Base-by-base conservation (phyloP, 2,888 invertebrate genomes). In the Drosophila seclusa region DNA sequence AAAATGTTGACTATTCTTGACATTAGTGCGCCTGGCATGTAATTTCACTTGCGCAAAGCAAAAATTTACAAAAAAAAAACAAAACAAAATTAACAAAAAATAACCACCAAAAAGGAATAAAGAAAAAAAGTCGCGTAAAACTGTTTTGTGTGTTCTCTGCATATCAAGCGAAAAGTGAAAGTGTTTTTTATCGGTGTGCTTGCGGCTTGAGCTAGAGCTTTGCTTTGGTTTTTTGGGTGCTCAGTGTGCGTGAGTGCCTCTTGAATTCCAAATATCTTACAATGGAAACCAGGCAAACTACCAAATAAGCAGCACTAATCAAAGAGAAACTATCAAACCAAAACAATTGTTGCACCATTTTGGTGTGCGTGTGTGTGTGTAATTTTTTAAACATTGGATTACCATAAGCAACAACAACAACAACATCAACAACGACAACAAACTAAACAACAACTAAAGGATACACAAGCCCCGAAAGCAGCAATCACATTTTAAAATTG, bases 111-210 rank as follows among this genome's bases (percentile, higher is more conserved):
- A 40, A 59, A 48, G 24, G 54, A 21, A 52, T 45, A 63, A 50
- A 34, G 21, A 16, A 55, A 59, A 34, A 62, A 68, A 68, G 53
- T 73, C 61, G 38, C 52, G 59, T 61, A 65, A 64, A 88, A 87
- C 86, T 72, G 75, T 76, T 77, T 80, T 78, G 90, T 88, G 90
- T 90, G 90, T 90, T 90, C 90, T 88, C 78, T 65, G 88, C 80
- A 82, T 89, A 78, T 80, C 83, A 85, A 78, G 77, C 69, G 71
- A 85, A 90, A 89, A 89, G 89, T 89, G 89, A 89, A 89, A 89
- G 90, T 89, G 89, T 78, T 62, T 55, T 61, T 65, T 62, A 73
- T 66, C 68, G 57, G 27, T 67, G 63, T 64, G 59, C 63, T 48
- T 49, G 48, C 67, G 34, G 49, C 58, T 66, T 36, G 49, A 21